phyloP scores from a whole-genome alignment of 2,797 vertebrate species.

The Craterocephalus amniculus region DNA sequence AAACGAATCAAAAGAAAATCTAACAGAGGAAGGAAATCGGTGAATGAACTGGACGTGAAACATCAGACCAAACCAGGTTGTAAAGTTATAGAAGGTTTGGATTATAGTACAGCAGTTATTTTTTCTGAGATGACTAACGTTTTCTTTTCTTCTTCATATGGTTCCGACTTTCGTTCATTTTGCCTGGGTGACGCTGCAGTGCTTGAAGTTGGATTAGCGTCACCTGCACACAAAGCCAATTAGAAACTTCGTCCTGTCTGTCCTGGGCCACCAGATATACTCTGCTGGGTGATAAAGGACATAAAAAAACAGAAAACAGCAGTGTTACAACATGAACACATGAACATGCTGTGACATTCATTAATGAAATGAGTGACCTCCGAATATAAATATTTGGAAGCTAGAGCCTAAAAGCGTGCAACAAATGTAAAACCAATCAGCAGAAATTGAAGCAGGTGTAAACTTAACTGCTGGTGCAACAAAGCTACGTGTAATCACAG shows the following conservation, averaged over 20 bases:
- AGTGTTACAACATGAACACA: conserved; percentile 34
- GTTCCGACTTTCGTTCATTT: conserved; percentile 85
- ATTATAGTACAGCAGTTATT: conserved; percentile 96
- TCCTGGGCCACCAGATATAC: conserved; percentile 94
- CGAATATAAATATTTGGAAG: neutral
- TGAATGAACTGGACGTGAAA: conserved; percentile 77
- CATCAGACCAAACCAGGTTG: conserved; percentile 86
- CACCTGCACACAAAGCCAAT: conserved; percentile 93
- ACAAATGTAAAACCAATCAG: conserved; percentile 9
- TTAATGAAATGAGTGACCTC: conserved; percentile 2
- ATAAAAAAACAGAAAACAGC: conserved; percentile 34
- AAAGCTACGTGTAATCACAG: conserved; percentile 16
- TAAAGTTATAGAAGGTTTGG: conserved; percentile 89
- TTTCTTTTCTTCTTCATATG: conserved; percentile 84
- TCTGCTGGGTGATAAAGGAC: conserved; percentile 79
- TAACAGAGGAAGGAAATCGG: conserved; percentile 81
- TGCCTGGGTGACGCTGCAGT: conserved; percentile 87
- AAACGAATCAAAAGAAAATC: conserved; percentile 75
- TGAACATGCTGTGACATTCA: neutral
- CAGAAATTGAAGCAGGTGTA: conserved; percentile 22
- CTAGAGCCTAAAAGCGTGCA: conserved; percentile 1
- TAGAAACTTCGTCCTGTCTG: conserved; percentile 96
- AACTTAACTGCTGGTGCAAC: conserved; percentile 15
- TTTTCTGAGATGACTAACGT: conserved; percentile 93
- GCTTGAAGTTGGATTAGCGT: conserved; percentile 91